phyloP scores from a whole-genome alignment of 2,797 vertebrate species.

The Peromyscus eremicus region DNA sequence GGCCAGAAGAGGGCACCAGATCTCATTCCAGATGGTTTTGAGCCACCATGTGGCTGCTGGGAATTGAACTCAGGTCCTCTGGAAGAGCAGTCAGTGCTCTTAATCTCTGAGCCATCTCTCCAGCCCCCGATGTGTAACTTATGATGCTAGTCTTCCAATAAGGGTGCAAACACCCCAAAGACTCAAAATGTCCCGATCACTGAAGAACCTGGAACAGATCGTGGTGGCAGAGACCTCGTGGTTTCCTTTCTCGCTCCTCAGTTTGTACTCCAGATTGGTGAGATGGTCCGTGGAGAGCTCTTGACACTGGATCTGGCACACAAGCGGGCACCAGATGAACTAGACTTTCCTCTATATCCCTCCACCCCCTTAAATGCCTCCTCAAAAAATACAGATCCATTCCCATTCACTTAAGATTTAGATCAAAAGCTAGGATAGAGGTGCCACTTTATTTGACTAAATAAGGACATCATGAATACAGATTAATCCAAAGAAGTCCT shows the following conservation, averaged over 20 bases:
- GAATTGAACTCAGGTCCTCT: too few relatives aligned
- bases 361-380: background rate
- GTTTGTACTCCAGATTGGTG: too few relatives aligned
- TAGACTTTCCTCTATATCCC: background rate
- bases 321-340: accelerated
- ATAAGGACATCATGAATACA: background rate
- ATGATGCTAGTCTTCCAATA: background rate
- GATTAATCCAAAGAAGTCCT: background rate
- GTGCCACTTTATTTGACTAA: constrained; percentile 9
- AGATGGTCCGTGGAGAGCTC: accelerated
- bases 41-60: too few relatives aligned
- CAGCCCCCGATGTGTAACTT: background rate
- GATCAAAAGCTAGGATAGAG: background rate
- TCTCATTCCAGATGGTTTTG: too few relatives aligned
- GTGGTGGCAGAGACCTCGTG: accelerated
- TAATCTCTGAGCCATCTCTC: too few relatives aligned
- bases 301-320: accelerated
- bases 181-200: background rate
- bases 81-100: too few relatives aligned
- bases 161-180: background rate
- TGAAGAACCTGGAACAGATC: accelerated
- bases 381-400: background rate
- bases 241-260: accelerated
- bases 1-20: too few relatives aligned
- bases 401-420: constrained; percentile 16